Conservation (phyloP, 2,797 vertebrate genomes). For the Acrocephalus scirpaceus region DNA sequence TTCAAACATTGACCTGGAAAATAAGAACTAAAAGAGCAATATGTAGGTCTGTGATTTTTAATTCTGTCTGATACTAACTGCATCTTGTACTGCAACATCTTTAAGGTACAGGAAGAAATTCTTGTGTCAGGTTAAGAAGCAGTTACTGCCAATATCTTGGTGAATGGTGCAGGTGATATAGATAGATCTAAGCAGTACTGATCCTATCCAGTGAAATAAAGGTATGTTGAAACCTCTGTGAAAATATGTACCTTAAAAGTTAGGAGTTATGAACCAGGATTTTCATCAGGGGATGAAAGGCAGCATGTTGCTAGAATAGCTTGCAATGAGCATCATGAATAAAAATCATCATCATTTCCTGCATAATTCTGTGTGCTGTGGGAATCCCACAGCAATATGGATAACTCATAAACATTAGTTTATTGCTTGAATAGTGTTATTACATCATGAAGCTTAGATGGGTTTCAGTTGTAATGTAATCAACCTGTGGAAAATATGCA, state of each 20-base stretch:
- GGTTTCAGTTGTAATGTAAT: not conserved
- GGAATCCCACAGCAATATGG: not conserved
- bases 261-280: not conserved
- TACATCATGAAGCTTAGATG: not conserved
- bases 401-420: not conserved
- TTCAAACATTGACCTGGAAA: not conserved
- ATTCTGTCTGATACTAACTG: not conserved
- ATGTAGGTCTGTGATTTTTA: not conserved
- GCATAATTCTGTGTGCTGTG: not conserved
- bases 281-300: not conserved
- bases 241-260: not conserved
- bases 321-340: not conserved
- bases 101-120: not conserved
- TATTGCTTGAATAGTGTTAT: not conserved
- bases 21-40: not conserved
- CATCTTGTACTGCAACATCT: not conserved
- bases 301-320: accelerated
- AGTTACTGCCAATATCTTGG: not conserved
- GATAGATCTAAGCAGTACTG: not conserved
- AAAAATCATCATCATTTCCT: not conserved
- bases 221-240: not conserved
- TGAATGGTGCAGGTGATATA: not conserved
- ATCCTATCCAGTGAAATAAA: not conserved
- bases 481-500: not conserved
- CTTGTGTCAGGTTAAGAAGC: not conserved